These are phyloP conservation scores for Xiphias gladius DNA, from an alignment of 2,113 vertebrate species.

Conservation along the genomic window DNA sequence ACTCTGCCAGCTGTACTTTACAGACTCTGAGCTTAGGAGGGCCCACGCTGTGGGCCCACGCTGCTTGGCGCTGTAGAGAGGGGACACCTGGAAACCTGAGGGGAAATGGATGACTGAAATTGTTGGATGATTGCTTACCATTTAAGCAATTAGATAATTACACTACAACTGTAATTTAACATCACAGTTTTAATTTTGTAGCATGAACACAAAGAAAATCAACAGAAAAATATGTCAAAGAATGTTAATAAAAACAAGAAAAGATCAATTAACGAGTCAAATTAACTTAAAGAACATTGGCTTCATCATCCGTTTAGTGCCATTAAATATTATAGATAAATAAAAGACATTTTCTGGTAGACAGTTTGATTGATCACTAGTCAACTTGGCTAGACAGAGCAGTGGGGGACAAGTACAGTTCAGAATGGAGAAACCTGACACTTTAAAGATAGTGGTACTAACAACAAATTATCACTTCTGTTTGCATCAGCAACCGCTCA, in stretches of 20 bases:
- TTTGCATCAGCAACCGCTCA: slow-evolving; percentile 11
- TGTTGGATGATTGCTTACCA: neutral
- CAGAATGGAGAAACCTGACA: neutral
- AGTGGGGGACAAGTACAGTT: neutral
- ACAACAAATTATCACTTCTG: neutral
- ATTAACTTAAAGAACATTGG: too few relatives aligned
- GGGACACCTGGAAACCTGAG: neutral
- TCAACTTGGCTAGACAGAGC: neutral
- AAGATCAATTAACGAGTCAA: neutral
- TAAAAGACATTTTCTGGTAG: too few relatives aligned
- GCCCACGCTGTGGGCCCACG: neutral
- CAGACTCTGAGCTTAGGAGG: slow-evolving; percentile 8
- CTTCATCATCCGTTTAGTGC: too few relatives aligned
- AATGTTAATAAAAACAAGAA: neutral
- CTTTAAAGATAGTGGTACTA: neutral
- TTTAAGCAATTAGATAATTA: neutral
- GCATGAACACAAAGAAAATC: neutral
- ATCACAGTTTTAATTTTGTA: neutral
- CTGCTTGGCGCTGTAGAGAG: slow-evolving; percentile 2
- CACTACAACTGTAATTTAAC: neutral
- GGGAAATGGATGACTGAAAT: neutral
- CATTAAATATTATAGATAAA: too few relatives aligned
- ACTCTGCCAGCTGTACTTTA: slow-evolving; percentile 45
- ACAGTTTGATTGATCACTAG: too few relatives aligned
- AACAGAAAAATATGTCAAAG: neutral